Evolutionary conservation across 2,888 invertebrate species (phyloP).

Genomic region (Anodontia alba): DNA sequence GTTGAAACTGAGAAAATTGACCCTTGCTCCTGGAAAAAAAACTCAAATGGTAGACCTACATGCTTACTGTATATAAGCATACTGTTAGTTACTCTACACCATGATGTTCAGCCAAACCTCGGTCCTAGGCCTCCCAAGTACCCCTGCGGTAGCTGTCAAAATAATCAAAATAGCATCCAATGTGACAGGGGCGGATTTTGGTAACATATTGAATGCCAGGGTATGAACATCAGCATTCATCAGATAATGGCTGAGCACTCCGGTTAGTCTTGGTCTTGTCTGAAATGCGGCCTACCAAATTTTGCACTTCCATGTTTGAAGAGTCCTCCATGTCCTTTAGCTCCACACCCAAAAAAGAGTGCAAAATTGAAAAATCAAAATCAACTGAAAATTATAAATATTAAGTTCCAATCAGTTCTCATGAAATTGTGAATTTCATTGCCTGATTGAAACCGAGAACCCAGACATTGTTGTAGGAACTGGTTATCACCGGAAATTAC

Average conservation of each 20-base stretch:
- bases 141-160: slow-evolving; percentile 20
- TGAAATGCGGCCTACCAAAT: slow-evolving; percentile 23
- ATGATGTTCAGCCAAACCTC: slow-evolving; percentile 17
- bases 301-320: neutral
- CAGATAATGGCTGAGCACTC: slow-evolving; percentile 1
- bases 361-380: no score
- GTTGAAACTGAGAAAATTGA: neutral
- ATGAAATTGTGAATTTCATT: neutral
- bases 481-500: neutral
- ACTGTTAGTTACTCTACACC: slow-evolving; percentile 75
- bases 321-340: no score
- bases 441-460: no score
- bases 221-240: slow-evolving; percentile 2
- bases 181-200: slow-evolving; percentile 22
- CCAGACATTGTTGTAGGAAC: neutral
- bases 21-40: neutral
- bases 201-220: slow-evolving; percentile 14
- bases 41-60: neutral
- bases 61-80: slow-evolving; percentile 84
- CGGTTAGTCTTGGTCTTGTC: slow-evolving; percentile 22
- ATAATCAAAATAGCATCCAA: slow-evolving; percentile 15
- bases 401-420: slow-evolving; percentile 1
- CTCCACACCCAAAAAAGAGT: neutral
- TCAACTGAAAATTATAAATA: neutral
- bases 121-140: slow-evolving; percentile 24